phyloP scores from a whole-genome alignment of 2,113 vertebrate species.

The Tursiops truncatus region DNA sequence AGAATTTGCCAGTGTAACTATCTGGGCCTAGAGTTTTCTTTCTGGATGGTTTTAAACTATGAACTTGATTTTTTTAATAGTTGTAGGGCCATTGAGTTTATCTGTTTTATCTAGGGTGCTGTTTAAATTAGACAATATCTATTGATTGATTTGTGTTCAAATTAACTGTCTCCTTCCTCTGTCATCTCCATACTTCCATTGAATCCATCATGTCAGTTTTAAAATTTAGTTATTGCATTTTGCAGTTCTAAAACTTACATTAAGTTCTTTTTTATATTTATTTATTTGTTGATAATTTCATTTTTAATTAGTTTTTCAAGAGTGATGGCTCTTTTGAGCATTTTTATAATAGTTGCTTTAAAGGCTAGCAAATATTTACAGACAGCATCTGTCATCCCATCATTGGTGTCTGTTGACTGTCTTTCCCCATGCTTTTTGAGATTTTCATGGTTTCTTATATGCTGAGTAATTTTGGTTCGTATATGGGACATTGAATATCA shows the following conservation, averaged over 20 bases:
- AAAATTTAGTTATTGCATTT: neutral
- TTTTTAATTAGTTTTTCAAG: neutral
- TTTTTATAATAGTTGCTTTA: neutral
- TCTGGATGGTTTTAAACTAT: neutral
- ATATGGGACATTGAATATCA: neutral
- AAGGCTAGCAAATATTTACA: neutral
- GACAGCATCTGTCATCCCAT: neutral
- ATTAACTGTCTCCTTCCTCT: neutral
- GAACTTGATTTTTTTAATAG: neutral
- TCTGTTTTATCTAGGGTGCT: neutral
- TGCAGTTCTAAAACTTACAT: neutral
- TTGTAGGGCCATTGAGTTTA: neutral
- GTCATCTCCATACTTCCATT: neutral
- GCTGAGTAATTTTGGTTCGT: neutral
- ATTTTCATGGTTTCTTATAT: neutral
- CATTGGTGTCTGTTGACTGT: neutral
- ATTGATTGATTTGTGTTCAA: neutral
- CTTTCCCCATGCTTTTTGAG: neutral
- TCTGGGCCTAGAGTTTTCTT: neutral
- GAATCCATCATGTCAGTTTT: neutral
- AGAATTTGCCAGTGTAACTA: neutral
- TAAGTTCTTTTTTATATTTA: neutral
- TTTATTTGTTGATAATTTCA: neutral
- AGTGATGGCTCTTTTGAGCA: neutral
- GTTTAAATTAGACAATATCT: neutral